Conservation (phyloP, 2,888 invertebrate genomes). For the Stratiomys singularior region DNA sequence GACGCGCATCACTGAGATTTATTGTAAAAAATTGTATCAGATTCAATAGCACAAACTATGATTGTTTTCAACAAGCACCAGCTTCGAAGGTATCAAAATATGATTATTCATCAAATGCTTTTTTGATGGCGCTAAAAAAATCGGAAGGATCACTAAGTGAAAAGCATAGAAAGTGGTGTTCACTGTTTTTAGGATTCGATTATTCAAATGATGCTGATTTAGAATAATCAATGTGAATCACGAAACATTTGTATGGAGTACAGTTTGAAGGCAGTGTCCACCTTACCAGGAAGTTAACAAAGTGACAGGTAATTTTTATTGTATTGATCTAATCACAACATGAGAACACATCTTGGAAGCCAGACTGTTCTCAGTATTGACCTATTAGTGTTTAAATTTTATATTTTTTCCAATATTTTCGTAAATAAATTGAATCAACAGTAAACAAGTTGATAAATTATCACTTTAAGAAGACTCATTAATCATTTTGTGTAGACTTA, state of each 20-base stretch:
- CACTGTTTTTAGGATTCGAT: constrained; percentile 62
- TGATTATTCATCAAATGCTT: constrained; percentile 60
- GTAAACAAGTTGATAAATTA: too few species aligned
- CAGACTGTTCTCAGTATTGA: too few species aligned
- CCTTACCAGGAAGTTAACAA: too few species aligned
- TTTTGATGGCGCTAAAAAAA: constrained; percentile 60
- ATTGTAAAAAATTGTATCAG: constrained; percentile 61
- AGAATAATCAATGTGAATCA: background rate
- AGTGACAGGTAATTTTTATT: too few species aligned
- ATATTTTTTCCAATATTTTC: too few species aligned
- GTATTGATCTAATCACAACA: too few species aligned
- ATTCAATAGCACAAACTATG: constrained; percentile 48
- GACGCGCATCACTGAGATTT: constrained; percentile 63
- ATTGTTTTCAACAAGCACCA: constrained; percentile 50
- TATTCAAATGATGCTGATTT: constrained; percentile 46
- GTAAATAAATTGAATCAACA: too few species aligned
- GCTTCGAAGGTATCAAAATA: constrained; percentile 58
- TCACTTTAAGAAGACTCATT: too few species aligned
- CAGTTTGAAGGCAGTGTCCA: too few species aligned
- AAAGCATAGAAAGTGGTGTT: constrained; percentile 62
- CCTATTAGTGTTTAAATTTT: too few species aligned
- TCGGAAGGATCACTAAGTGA: constrained; percentile 60
- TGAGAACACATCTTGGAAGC: too few species aligned
- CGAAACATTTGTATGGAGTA: background rate
- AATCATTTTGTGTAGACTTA: too few species aligned